Base-by-base conservation (phyloP, 2,797 vertebrate species). In the Alcedo atthis region DNA sequence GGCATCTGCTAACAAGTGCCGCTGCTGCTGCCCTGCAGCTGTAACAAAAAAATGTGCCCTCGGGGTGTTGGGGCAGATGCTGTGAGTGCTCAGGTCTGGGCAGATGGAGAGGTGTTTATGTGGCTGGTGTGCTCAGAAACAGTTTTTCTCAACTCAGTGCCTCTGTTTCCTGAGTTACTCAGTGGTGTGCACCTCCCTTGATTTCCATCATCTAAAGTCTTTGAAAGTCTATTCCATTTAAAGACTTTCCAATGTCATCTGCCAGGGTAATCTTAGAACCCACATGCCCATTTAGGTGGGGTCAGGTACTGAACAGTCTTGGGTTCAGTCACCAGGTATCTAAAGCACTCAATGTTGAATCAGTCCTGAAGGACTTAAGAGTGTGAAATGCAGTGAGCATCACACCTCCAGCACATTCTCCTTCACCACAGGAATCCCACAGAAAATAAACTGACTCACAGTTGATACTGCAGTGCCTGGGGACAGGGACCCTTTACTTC, bases 221-320 rank as follows among this genome's bases (percentile, higher is more conserved):
- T 54, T n/a, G 7, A 54, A n/a, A 54, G 28, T 19, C 53, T n/a
- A 12, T 30, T 54, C 30, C 30, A n/a, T 20, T 54, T n/a, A 54
- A 54, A n/a, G 28, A 26, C 46, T 12, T 81, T 24, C 55, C 61
- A 61, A 48, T 40, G 0, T 0, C 45, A 32, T n/a, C 46, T 45
- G 49, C 69, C 30, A 9, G 14, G n/a, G 51, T 81, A 68, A 35
- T 2, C 18, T 46, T 35, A 18, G 22, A 35, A 6, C 33, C 30
- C 28, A 9, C 9, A 0, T 2, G 3, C 7, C 32, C 21, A 4
- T 5, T 5, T 40, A 10, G 2, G 1, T 22, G 68, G 40, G 59
- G 32, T 25, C 51, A 46, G 58, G 18, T 30, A 16, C 30, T 5
- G 45, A 42, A 54, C 76, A 78, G 42, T 35, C 35, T 24, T 7